Evolutionary conservation across 2,113 vertebrate species (phyloP).

Genomic region (Phyllopteryx taeniolatus): DNA sequence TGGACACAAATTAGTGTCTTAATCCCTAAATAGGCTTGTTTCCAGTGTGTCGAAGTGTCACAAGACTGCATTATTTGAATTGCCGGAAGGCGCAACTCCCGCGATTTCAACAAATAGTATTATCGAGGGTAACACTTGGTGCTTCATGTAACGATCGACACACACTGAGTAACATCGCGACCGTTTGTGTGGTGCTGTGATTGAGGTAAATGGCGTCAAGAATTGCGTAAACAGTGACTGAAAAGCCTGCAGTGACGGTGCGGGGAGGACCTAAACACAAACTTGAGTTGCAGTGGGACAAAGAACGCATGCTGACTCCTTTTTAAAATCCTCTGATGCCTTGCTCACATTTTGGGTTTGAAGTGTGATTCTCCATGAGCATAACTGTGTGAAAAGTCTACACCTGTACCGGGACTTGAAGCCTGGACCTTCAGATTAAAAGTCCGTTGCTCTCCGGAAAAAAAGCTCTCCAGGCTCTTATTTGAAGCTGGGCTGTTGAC

Average conservation of each 20-base stretch:
- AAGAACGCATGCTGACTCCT: not conserved
- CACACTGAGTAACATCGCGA: no score
- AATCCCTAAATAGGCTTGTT: not conserved
- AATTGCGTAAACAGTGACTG: not conserved
- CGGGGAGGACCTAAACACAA: not conserved
- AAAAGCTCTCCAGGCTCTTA: conserved; percentile 74
- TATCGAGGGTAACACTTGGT: no score
- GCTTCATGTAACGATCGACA: no score
- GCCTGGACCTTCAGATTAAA: conserved; percentile 96
- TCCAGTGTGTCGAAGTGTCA: not conserved
- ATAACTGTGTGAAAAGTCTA: not conserved
- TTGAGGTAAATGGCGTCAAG: not conserved
- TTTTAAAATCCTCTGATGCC: not conserved
- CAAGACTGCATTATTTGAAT: not conserved
- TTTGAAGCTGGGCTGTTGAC: not conserved
- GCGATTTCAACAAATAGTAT: not conserved
- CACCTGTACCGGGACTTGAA: conserved; percentile 90
- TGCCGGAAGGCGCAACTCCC: not conserved
- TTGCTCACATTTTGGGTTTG: not conserved
- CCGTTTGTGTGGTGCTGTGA: no score
- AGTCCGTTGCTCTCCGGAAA: conserved; percentile 95
- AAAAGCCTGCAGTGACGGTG: not conserved
- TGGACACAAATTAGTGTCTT: not conserved
- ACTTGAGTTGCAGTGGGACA: not conserved
- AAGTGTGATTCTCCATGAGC: not conserved